Percentiles rank a stretch among this genome's conserved stretches.
These are phyloP conservation scores for Drosophila burlai DNA, from an alignment of 1,140 invertebrate genomes.

Conservation along the genomic window DNA sequence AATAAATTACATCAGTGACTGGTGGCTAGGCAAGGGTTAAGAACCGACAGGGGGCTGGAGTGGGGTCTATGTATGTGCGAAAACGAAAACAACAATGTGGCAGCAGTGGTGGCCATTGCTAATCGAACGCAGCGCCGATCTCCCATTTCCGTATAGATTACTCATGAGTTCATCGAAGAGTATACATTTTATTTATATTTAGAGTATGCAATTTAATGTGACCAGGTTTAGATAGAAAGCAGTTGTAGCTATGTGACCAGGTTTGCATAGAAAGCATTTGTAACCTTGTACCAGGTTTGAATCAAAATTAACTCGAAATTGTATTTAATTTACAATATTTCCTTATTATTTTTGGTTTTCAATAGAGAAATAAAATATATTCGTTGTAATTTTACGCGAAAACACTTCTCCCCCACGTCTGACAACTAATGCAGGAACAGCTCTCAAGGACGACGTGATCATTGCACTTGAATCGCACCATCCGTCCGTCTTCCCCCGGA, in stretches of 20 bases:
- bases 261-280: background rate
- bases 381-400: background rate
- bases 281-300: background rate
- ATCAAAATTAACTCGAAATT: background rate
- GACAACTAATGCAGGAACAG: conserved; percentile 2
- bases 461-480: conserved; percentile 34
- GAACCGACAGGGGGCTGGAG: background rate
- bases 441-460: conserved; percentile 27
- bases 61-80: background rate
- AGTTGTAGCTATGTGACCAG: background rate
- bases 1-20: conserved; percentile 70
- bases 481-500: background rate
- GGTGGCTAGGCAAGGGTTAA: background rate
- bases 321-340: background rate
- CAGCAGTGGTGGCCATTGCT: conserved; percentile 45
- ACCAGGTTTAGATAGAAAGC: background rate
- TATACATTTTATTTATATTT: background rate
- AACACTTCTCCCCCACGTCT: background rate
- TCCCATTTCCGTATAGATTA: conserved; percentile 66
- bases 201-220: background rate
- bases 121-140: conserved; percentile 51
- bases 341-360: background rate
- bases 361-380: background rate
- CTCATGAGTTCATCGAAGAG: conserved; percentile 46
- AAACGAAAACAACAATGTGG: conserved; percentile 48